Base-by-base conservation (phyloP, 2,888 invertebrate genomes). In the Sycophila texana region DNA sequence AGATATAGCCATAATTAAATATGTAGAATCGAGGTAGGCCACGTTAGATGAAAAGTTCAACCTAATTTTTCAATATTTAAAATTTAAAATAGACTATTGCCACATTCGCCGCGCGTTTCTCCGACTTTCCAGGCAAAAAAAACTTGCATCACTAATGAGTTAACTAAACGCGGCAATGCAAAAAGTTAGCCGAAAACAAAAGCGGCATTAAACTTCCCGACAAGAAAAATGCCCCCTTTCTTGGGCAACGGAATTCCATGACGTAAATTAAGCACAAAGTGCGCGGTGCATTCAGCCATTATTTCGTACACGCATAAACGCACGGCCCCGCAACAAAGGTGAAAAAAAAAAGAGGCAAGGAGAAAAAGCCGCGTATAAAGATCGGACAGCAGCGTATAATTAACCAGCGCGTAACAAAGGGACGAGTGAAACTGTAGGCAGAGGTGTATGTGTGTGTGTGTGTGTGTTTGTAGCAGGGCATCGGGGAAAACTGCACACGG, bases 191-290 rank as follows among this genome's bases (percentile, higher is more conserved):
- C 26, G 73, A 70, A 76, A 76, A 74, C 70, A 74, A 80, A 80
- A 72, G 79, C 61, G n/a, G 30, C 58, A 67, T 47, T 74, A 74
- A 76, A 79, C 30, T 70, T 74, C 58, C 58, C 4, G 39, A 3
- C n/a, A 53, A 63, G 57, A 68, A 70, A 74, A 70, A 30, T 61
- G 66, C 60, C 20, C 26, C 57, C 22, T 67, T 74, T 75, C 75
- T 72, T 76, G 66, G 57, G 70, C 58, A 74, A 77, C 55, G 71
- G 74, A 79, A 77, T 77, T 74, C 58, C 77, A 53, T 57, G 77
- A 26, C 60, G 55, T 65, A 75, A 77, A 70, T 76, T 63, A 63
- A 76, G 76, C 63, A 57, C 47, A 61, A 66, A 74, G 67, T 57
- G 58, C 49, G 30, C 65, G 53, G 14, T 60, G 63, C 53, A 78